phyloP scores from a whole-genome alignment of 2,888 invertebrate species.

The Hipparchia sbordonii region DNA sequence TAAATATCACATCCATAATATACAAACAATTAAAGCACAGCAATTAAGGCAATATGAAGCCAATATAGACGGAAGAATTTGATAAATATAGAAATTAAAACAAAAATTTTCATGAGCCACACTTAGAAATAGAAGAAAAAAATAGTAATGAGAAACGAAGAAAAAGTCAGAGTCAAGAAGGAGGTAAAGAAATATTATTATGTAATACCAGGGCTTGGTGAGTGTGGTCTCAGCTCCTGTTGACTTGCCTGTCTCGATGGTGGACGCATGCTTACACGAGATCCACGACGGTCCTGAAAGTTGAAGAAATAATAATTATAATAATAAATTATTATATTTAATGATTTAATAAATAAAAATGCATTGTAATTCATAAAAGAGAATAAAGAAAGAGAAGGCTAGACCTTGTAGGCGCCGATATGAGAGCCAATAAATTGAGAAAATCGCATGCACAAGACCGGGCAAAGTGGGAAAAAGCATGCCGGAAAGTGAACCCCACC shows the following conservation, averaged over 20 bases:
- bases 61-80: not conserved
- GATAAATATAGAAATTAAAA: not conserved
- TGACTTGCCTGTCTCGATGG: constrained; percentile 94
- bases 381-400: too few relatives aligned
- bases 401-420: too few relatives aligned
- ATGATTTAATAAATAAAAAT: too few relatives aligned
- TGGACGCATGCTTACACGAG: constrained; percentile 89
- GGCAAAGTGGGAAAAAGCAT: too few relatives aligned
- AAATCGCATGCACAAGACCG: too few relatives aligned
- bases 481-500: too few relatives aligned
- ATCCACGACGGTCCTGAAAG: constrained; percentile 88
- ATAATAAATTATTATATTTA: too few relatives aligned
- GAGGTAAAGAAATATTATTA: not conserved
- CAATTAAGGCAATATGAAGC: constrained; percentile 19
- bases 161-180: constrained; percentile 4
- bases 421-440: too few relatives aligned
- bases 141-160: not conserved
- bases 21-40: constrained; percentile 20
- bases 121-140: constrained; percentile 12
- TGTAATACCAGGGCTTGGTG: constrained; percentile 86
- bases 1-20: not conserved
- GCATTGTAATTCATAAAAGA: too few relatives aligned
- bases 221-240: constrained; percentile 91
- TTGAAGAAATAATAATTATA: not conserved
- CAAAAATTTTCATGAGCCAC: constrained; percentile 9